Conservation (phyloP, 2,797 vertebrate genomes). For the Rhabdophis nuchalis region DNA sequence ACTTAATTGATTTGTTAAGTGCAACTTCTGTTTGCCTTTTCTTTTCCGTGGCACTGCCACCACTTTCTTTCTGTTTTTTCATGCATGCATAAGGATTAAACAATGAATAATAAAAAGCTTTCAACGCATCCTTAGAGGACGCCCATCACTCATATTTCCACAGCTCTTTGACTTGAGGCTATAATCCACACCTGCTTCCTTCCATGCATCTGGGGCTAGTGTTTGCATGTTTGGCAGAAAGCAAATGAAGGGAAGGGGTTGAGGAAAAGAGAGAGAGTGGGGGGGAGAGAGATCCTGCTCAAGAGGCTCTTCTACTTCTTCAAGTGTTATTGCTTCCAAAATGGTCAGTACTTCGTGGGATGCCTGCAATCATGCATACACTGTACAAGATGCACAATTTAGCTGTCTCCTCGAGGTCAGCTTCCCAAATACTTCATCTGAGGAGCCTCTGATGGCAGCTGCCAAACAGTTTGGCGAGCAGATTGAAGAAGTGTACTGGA, state of each 20-base stretch:
- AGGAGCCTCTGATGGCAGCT: not conserved
- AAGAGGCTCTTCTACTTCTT: not conserved
- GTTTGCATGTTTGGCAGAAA: not conserved
- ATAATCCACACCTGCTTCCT: not conserved
- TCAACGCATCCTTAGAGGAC: not conserved
- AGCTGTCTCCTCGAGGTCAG: not conserved
- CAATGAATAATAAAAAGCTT: constrained; percentile 11
- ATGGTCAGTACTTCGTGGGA: not conserved
- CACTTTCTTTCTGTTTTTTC: constrained; percentile 25
- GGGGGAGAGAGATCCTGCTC: not conserved
- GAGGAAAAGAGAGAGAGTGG: not conserved
- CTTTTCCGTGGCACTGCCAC: not conserved
- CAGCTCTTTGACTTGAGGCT: not conserved
- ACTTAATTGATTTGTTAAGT: not conserved
- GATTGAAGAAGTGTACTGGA: not conserved
- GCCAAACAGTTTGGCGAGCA: not conserved
- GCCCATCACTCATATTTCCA: not conserved
- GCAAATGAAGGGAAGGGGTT: not conserved
- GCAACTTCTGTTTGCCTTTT: not conserved
- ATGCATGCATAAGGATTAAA: constrained; percentile 20
- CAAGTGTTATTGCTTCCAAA: not conserved
- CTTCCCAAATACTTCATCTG: not conserved
- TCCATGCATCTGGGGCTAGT: constrained; percentile 14
- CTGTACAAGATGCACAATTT: not conserved
- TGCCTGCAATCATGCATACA: not conserved